Base-by-base conservation (phyloP, 92 coral and sea anemone species). In the Epizoanthus stellaris region DNA sequence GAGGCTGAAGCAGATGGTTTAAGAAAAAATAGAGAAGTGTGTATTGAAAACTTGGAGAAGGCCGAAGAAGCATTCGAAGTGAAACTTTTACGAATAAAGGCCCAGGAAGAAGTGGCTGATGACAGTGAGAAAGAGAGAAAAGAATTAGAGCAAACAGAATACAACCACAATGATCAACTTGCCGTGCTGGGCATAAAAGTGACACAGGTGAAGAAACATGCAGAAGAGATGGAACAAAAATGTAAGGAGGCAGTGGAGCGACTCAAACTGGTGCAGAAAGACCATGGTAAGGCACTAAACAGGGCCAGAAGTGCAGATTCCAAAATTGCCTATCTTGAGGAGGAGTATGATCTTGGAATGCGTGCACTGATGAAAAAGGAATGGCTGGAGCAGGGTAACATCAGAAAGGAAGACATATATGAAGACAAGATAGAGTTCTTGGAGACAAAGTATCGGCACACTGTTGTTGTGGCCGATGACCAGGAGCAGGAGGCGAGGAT, bases 101-200 rank as follows among this genome's bases (percentile, higher is more conserved):
- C 94, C 25, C 93, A 92, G 75, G 91, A 90, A 82, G 88, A 90
- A 64, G 89, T 87, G 47, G 92, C 94, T 6, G 98, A 94, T 69
- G 95, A 92, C 77, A 94, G 98, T 47, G 98, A 94, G 85, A 92
- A 92, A 43, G 88, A 85, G 7, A 90, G 98, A 45, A 94, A 94
- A 82, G 76, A 60, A 45, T 85, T 94, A 74, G 98, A 94, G 79
- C 69, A 87, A n/a, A 92, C 86, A 45, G 98, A 92, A 47, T 94
- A 89, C 52, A 95, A 94, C 60, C 94, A 92, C 49, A 81, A 81
- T 58, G 98, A 94, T 70, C 84, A 82, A 59, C 84, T 94, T 42
- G 94, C 89, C 56, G 47, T 92, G 79, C 77, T 94, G 13, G 95
- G 91, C 70, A 81, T 77, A 3, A 87, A 86, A 68, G 89, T 82